Base-by-base conservation (phyloP, 2,888 invertebrate genomes). In the Argyresthia albistria region DNA sequence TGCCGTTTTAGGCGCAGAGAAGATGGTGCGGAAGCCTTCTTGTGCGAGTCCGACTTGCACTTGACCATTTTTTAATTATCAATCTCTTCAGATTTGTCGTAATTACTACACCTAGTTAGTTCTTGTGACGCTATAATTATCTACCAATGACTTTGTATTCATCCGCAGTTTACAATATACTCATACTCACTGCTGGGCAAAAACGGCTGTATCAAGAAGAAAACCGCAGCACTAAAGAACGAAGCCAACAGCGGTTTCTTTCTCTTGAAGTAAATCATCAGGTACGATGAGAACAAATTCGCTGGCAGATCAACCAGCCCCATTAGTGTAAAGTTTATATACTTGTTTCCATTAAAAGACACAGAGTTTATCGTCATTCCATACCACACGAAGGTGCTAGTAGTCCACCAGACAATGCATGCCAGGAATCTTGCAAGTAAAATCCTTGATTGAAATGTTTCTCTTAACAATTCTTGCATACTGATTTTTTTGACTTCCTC, bases 321-420 rank as follows among this genome's bases (percentile, higher is more conserved):
- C 2, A 89, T 88, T 46, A 89, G 63, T n/a, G 91, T 89, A 63
- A 92, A 93, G 67, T 92, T 93, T 9, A 90, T 63, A 66, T 92
- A 92, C 62, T 90, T 90, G 66, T 92, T 89, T 1, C 92, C 92
- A 46, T 89, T 86, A 48, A 93, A 70, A 0, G 89, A 80, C 0
- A 92, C 91, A 0, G 92, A 89, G 67, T 91, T 92, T 43, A 93
- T 71, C 1, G 91, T 91, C 36, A 93, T 68, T 0, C 93, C 93
- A 60, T 92, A 93, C 66, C 91, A 93, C 9, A 93, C 89, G 57
- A 93, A 89, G 0, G 91, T 90, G 60, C 90, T 91, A 0, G 92
- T 90, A 14, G 91, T 47, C 56, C 56, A 56, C 56, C 56, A 56
- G 12, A 56, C 43, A 2, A 53, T 35, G 15, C 55, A 55, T 10